A percentile compares a stretch with the other conserved stretches of the same genome.
phyloP scores from a whole-genome alignment of 2,797 vertebrate species.

The Percopsis omiscomaycus region DNA sequence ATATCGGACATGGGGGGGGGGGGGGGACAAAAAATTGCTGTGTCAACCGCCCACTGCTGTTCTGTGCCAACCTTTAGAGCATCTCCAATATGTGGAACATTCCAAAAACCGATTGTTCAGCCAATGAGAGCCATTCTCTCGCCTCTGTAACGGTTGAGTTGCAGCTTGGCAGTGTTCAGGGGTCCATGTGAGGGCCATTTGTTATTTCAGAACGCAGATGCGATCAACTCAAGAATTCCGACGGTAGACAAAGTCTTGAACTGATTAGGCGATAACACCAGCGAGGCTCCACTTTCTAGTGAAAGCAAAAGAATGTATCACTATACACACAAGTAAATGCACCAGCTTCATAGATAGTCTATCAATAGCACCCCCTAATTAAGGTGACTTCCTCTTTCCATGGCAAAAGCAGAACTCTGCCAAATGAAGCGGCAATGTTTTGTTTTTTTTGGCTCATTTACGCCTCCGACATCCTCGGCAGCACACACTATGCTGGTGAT shows the following conservation, averaged over 20 bases:
- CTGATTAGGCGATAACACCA: conserved; percentile 21
- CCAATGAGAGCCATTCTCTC: conserved; percentile 48
- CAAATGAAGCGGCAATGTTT: conserved; percentile 14
- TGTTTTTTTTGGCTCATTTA: conserved; percentile 6
- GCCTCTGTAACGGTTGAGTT: conserved; percentile 27
- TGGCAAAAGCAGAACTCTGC: conserved; percentile 24
- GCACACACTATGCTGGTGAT: not conserved
- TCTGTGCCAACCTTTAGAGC: conserved; percentile 42
- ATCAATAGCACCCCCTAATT: conserved; percentile 8
- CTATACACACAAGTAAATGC: conserved; percentile 1
- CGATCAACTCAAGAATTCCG: conserved; percentile 24
- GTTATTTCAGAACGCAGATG: conserved; percentile 23
- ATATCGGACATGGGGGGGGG: too few species aligned
- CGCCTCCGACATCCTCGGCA: not conserved
- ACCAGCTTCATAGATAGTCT: not conserved
- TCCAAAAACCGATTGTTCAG: conserved; percentile 62
- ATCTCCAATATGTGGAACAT: conserved; percentile 58
- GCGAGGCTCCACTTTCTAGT: conserved; percentile 2
- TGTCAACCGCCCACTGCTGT: conserved; percentile 49
- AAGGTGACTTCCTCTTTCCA: conserved; percentile 40
- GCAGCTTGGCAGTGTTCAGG: conserved; percentile 2
- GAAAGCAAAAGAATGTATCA: not conserved
- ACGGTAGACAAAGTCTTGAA: conserved; percentile 15
- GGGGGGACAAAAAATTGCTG: conserved; percentile 37
- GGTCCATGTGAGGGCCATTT: conserved; percentile 20